A percentile compares a stretch with the other conserved stretches of the same genome.
These are phyloP conservation scores for Drosophila yooni DNA, from an alignment of 2,888 invertebrate genomes.

Conservation along the genomic window DNA sequence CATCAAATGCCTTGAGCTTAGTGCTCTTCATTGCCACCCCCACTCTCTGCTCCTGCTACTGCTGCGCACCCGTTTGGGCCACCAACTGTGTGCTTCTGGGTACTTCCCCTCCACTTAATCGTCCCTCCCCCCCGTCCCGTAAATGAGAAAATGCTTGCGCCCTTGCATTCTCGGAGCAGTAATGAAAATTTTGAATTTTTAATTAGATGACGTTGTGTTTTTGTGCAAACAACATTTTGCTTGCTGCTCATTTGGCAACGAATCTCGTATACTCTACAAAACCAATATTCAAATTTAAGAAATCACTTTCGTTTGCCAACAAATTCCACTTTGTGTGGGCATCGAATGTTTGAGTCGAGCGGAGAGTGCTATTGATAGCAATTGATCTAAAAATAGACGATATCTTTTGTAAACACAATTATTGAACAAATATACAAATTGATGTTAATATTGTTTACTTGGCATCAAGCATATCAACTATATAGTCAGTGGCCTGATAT, in stretches of 20 bases:
- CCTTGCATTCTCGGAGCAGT: constrained; percentile 64
- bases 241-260: neutral
- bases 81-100: neutral
- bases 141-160: constrained; percentile 32
- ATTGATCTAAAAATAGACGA: neutral
- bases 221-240: constrained; percentile 31
- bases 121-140: neutral
- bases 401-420: neutral
- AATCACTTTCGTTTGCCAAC: neutral
- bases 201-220: constrained; percentile 74
- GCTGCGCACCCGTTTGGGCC: neutral
- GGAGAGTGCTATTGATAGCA: constrained; percentile 8
- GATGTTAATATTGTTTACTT: constrained; percentile 9
- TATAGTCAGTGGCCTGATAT: constrained; percentile 30
- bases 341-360: neutral
- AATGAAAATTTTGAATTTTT: constrained; percentile 75
- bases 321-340: neutral
- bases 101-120: neutral
- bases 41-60: neutral
- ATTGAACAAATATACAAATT: neutral
- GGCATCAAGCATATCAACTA: constrained; percentile 1
- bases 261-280: constrained; percentile 15
- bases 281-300: too few species aligned
- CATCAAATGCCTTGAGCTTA: constrained; percentile 1
- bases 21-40: neutral